These are phyloP conservation scores for Nibea coibor DNA, from an alignment of 2,113 vertebrate genomes.

Conservation along the genomic window DNA sequence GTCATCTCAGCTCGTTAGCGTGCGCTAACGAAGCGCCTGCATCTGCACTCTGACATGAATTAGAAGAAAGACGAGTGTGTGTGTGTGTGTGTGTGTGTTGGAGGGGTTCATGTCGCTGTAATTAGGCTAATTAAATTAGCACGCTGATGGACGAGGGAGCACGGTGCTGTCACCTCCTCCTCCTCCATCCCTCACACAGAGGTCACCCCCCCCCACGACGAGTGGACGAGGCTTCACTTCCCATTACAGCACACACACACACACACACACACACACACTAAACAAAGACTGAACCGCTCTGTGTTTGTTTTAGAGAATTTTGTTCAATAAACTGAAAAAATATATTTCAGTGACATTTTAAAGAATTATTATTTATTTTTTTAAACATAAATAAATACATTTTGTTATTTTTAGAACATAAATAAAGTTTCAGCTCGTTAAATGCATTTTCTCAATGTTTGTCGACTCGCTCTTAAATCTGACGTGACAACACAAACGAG, in stretches of 20 bases:
- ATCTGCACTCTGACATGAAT: conserved; percentile 62
- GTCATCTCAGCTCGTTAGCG: conserved; percentile 72
- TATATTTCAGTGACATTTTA: no score
- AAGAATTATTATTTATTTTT: no score
- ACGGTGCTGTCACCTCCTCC: conserved; percentile 72
- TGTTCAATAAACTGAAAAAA: no score
- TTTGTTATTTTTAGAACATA: no score
- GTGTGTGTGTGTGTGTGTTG: conserved; percentile 21
- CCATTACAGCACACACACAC: conserved; percentile 37
- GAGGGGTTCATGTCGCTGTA: conserved; percentile 63
- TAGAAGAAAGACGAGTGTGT: conserved; percentile 23
- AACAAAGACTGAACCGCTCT: no score
- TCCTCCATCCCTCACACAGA: conserved; percentile 59
- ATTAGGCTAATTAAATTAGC: conserved; percentile 87
- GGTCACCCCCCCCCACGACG: conserved; percentile 51
- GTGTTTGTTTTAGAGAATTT: no score
- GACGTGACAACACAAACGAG: no score
- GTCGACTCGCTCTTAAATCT: no score
- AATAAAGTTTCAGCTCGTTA: not conserved
- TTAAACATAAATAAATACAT: no score
- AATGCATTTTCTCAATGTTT: no score
- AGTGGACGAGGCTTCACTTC: conserved; percentile 64
- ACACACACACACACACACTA: no score
- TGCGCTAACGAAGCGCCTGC: conserved; percentile 62
- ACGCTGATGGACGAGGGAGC: conserved; percentile 82